Evolutionary conservation across 2,113 vertebrate species (phyloP), one percentile per base, ranked within the genome.

Genomic region (Mesembrinibis cayennensis): DNA sequence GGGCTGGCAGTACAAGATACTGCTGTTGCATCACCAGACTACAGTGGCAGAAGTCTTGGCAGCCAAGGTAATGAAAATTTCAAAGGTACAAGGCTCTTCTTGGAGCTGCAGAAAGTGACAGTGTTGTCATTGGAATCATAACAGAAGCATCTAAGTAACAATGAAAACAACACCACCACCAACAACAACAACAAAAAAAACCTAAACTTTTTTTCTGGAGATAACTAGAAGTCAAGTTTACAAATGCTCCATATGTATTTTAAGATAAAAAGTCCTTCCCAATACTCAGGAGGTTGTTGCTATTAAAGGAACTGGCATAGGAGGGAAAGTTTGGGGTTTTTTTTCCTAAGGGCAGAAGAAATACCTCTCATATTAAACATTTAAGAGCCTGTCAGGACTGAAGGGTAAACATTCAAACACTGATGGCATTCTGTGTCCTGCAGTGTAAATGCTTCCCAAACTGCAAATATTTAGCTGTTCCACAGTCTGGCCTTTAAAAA

Each of bases 21-120:
- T 52, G 53, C 27, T 27, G 27, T 82, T 89, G 91, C 80, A 92
- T 93, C 62, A 72, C 5, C 3, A 36, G 30, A 67, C n/a, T 87
- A 85, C 52, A 73, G 42, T n/a, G 69, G 89, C 65, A 76, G 16
- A 83, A 90, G 86, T 58, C 73, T 89, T 97, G 92, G 87, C 96
- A 96, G 82, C 29, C 44, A 94, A 95, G 79, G 70, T 96, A 97
- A 96, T 93, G 76, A 97, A 97, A 97, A 96, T 96, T 96, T 97
- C 95, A 97, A 95, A 98, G 94, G 65, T 90, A 95, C 95, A 95
- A 95, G 91, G 90, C 44, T 96, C 76, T 78, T 91, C 94, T 71
- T 78, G 53, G 56, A 97, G 89, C 66, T 89, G 53, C 25, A 38
- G 89, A 89, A 97, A 97, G 76, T 89, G 88, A 97, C 87, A 84